A percentile compares a stretch with the other conserved stretches of the same genome.
Evolutionary conservation across 2,113 vertebrate species (phyloP).

Genomic region (Microtus montanus): DNA sequence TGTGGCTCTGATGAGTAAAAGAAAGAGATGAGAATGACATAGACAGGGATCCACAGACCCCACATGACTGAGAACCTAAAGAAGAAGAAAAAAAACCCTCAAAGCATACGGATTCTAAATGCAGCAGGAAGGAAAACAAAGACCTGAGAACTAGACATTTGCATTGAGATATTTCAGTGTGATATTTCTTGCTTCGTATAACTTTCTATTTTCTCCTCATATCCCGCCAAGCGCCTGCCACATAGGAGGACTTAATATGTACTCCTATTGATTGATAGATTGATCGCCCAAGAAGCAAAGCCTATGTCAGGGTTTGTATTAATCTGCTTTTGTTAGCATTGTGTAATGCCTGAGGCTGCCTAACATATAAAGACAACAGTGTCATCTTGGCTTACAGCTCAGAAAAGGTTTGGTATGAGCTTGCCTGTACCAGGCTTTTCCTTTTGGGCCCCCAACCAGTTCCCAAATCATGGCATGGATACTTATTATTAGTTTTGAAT

Average conservation of each 20-base stretch:
- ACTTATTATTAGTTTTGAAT: neutral
- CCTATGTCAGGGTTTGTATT: neutral
- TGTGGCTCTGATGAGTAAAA: neutral
- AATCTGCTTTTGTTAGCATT: neutral
- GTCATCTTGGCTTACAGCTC: neutral
- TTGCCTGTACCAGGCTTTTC: neutral
- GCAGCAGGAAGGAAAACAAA: neutral
- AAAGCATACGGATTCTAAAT: neutral
- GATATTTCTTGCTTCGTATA: neutral
- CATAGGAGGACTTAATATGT: neutral
- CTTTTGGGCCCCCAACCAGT: neutral
- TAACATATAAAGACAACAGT: neutral
- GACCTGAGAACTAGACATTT: neutral
- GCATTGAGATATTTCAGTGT: constrained; percentile 11
- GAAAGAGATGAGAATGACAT: neutral
- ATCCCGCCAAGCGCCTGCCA: neutral
- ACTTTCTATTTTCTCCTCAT: neutral
- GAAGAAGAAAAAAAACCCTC: neutral
- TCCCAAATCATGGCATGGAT: neutral
- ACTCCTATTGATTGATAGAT: neutral
- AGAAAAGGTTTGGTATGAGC: neutral
- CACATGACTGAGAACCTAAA: neutral
- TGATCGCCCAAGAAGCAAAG: constrained; percentile 21
- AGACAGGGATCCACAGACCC: neutral
- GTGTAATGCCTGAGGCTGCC: neutral